A percentile compares a stretch with the other conserved stretches of the same genome.
Evolutionary conservation across 2,113 vertebrate genomes (phyloP).

Genomic region (Rhinogobius similis): DNA sequence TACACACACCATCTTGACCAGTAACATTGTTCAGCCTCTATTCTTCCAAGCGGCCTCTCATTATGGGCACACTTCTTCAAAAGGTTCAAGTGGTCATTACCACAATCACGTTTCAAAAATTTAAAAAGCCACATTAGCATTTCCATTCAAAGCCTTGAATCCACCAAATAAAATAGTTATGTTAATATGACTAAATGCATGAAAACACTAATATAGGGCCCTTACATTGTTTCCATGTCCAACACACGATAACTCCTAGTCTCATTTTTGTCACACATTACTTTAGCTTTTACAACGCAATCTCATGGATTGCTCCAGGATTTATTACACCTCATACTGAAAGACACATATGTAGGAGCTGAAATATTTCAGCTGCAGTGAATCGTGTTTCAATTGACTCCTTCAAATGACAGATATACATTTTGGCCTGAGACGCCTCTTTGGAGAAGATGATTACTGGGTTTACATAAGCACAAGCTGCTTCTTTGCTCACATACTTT

Average conservation of each 20-base stretch:
- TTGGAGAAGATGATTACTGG: background rate
- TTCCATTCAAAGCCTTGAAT: constrained; percentile 6
- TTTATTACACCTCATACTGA: too few species aligned
- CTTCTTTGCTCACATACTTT: background rate
- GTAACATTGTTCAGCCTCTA: background rate
- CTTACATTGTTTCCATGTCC: too few species aligned
- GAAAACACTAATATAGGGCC: background rate
- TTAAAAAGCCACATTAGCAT: constrained; percentile 21
- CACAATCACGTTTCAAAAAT: background rate
- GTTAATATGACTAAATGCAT: background rate
- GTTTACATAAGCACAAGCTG: constrained; percentile 27
- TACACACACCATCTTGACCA: background rate
- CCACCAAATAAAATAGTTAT: background rate
- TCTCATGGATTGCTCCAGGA: background rate
- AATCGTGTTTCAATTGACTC: constrained; percentile 33
- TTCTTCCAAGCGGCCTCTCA: background rate
- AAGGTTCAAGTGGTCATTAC: constrained; percentile 11
- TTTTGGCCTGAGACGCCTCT: constrained; percentile 7
- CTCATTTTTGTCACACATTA: background rate
- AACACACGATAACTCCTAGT: background rate
- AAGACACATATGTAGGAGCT: background rate
- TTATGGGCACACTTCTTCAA: background rate
- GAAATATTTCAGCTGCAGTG: constrained; percentile 9
- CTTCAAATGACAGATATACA: constrained; percentile 32
- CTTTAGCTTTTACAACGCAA: background rate